A percentile compares a stretch with the other conserved stretches of the same genome.
phyloP scores from a whole-genome alignment of 2,113 vertebrate genomes.

The Chinchilla lanigera region DNA sequence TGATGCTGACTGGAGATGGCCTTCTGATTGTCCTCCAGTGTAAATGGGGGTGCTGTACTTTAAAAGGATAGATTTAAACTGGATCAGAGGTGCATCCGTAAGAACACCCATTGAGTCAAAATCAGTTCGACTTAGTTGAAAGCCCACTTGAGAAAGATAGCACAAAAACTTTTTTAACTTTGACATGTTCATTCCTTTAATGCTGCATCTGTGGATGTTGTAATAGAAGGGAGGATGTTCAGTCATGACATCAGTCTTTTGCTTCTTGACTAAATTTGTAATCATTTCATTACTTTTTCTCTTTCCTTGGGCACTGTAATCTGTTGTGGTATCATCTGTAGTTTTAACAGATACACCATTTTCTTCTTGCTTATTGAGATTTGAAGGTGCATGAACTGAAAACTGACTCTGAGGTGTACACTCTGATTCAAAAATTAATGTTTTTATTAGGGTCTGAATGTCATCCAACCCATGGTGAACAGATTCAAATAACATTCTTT shows the following conservation, averaged over 20 bases:
- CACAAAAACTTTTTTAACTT: slow-evolving; percentile 98
- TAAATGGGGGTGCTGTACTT: slow-evolving; percentile 95
- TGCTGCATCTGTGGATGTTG: slow-evolving; percentile 97
- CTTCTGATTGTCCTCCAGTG: slow-evolving; percentile 81
- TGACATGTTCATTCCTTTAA: slow-evolving; percentile 98
- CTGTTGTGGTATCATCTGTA: slow-evolving; percentile 83
- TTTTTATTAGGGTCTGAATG: slow-evolving; percentile 94
- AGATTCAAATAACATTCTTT: slow-evolving; percentile 94
- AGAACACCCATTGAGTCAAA: slow-evolving; percentile 98
- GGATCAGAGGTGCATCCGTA: slow-evolving; percentile 92
- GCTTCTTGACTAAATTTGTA: slow-evolving; percentile 88
- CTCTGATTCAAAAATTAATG: slow-evolving; percentile 94
- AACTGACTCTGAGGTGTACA: slow-evolving; percentile 92
- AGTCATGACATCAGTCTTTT: slow-evolving; percentile 87
- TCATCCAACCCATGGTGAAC: slow-evolving; percentile 93
- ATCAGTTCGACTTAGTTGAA: slow-evolving; percentile 96
- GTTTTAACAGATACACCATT: slow-evolving; percentile 93
- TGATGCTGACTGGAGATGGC: slow-evolving; percentile 72
- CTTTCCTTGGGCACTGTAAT: slow-evolving; percentile 89
- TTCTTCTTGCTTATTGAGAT: slow-evolving; percentile 93
- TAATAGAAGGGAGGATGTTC: slow-evolving; percentile 98
- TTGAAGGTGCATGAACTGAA: slow-evolving; percentile 83
- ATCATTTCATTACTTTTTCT: slow-evolving; percentile 90
- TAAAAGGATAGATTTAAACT: slow-evolving; percentile 94
- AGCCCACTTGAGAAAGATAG: slow-evolving; percentile 95